Evolutionary conservation across 2,797 vertebrate species (phyloP).

Genomic region (Rhynchonycteris naso): DNA sequence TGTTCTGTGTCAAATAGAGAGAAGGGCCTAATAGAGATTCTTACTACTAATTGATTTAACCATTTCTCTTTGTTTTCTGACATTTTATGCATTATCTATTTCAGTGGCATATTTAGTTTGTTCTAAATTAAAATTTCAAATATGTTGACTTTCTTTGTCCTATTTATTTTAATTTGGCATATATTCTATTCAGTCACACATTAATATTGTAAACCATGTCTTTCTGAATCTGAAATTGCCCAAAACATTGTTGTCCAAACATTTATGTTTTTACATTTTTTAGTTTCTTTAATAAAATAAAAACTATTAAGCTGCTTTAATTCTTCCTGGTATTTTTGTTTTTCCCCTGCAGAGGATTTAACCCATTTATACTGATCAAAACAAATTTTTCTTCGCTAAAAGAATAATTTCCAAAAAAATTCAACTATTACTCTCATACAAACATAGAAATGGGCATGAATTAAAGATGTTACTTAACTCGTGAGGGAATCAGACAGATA

Average conservation of each 20-base stretch:
- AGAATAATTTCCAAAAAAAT: background rate
- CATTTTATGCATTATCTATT: background rate
- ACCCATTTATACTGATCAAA: background rate
- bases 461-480: constrained; percentile 7
- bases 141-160: background rate
- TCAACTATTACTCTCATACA: background rate
- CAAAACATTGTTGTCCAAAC: background rate
- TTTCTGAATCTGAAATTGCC: background rate
- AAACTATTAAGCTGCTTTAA: background rate
- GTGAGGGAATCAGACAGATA: background rate
- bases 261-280: background rate
- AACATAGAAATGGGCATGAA: background rate
- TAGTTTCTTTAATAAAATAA: background rate
- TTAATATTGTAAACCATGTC: background rate
- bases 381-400: background rate
- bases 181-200: constrained; percentile 10
- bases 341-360: background rate
- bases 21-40: background rate
- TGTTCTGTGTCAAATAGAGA: background rate
- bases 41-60: background rate
- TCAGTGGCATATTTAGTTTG: background rate
- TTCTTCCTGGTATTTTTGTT: background rate
- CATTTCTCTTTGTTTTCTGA: background rate
- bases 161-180: background rate
- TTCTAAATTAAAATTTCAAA: constrained; percentile 12